A percentile compares a stretch with the other conserved stretches of the same genome.
Conservation (phyloP, 2,113 vertebrate species). For the Dipodomys spectabilis region DNA sequence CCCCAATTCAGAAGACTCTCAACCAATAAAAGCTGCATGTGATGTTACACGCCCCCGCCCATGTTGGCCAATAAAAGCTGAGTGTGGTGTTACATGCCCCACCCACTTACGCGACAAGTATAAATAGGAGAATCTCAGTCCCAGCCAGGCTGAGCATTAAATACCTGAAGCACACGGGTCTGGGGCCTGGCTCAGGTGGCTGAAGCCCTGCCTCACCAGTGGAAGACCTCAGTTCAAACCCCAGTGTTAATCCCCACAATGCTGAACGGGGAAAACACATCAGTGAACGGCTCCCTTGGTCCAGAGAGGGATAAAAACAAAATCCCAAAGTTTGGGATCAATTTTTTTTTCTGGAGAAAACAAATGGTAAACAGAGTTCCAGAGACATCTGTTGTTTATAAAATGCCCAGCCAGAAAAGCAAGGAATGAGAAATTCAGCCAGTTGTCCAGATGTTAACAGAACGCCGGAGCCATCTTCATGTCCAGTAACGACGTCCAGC, state of each 20-base stretch:
- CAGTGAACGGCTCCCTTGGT: rapidly evolving
- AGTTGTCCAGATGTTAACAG: slow-evolving; percentile 11
- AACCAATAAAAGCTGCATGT: too few species aligned
- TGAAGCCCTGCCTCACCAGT: too few species aligned
- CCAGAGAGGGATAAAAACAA: not conserved
- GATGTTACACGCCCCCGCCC: too few species aligned
- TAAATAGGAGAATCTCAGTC: too few species aligned
- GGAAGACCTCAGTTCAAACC: too few species aligned
- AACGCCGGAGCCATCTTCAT: not conserved
- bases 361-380: not conserved
- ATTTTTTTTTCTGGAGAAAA: not conserved
- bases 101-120: too few species aligned
- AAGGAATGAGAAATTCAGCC: not conserved
- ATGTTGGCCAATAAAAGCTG: too few species aligned
- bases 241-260: not conserved
- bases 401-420: not conserved
- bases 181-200: too few species aligned
- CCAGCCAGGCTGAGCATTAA: too few species aligned
- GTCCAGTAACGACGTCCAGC: not conserved
- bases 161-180: too few species aligned
- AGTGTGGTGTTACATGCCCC: too few species aligned
- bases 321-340: not conserved
- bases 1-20: too few species aligned
- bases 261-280: not conserved
- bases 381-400: not conserved